Base-by-base conservation (phyloP, 1,140 invertebrate species). In the Charaxes varanes region DNA sequence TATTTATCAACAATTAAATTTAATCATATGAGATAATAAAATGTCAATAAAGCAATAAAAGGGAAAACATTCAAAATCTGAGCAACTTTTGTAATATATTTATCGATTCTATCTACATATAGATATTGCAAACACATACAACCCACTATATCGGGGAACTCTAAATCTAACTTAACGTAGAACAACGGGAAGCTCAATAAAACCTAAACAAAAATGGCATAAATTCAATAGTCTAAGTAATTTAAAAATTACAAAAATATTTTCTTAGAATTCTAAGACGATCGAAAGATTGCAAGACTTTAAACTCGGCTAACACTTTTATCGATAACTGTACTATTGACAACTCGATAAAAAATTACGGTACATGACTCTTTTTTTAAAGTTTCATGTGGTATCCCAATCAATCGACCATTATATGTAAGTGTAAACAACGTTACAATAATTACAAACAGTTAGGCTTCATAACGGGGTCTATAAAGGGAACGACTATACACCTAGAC, bases 121-220 rank as follows among this genome's bases (percentile, higher is more conserved):
- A 4, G 2, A 5, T 30, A 40, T 24, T 27, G 31, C 32, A 31
- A 34, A 34, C 6, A 21, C 34, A 46, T 40, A 30, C 3, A 4
- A 22, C 15, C 8, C 26, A 37, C 8, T 18, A 8, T 19, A n/a
- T 30, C n/a, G 26, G 14, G 28, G 18, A 31, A 31, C 6, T 31
- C 16, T 31, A 31, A 31, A 17, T 10, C 15, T 14, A n/a, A 17
- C 15, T 14, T 28, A 35, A 37, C 5, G 18, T 43, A 45, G n/a
- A 56, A 58, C 42, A 69, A 64, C 53, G 50, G 54, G 48, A 54
- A 55, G 71, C 60, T 72, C 66, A 68, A 65, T 64, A 70, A 58
- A 73, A 67, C 69, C 69, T 67, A 60, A 63, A 47, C 53, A 44
- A 59, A 64, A 71, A 73, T 73, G 69, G 65, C 69, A 65, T n/a